Evolutionary conservation across 2,797 vertebrate species (phyloP).

Genomic region (Adelosebastes latens): DNA sequence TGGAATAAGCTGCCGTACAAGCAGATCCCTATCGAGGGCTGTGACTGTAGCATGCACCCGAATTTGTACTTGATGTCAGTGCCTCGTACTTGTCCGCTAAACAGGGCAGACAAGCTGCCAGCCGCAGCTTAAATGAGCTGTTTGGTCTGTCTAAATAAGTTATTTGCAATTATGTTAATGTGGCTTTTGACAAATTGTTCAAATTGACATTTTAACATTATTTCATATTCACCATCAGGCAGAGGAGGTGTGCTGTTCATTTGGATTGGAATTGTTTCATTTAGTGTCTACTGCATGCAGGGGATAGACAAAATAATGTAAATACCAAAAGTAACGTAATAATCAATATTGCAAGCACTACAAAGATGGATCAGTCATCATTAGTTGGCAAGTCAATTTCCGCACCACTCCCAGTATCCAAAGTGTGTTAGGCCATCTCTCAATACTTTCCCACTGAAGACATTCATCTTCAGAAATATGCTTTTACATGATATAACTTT

Average conservation of each 20-base stretch:
- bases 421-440: background rate
- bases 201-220: constrained; percentile 37
- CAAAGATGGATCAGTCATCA: no score
- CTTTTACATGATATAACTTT: no score
- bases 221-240: constrained; percentile 3
- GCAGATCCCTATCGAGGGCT: constrained; percentile 55
- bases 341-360: background rate
- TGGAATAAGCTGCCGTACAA: constrained; percentile 41
- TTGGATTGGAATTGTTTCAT: background rate
- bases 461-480: background rate
- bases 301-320: background rate
- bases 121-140: constrained; percentile 51
- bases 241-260: background rate
- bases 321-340: background rate
- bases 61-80: constrained; percentile 19
- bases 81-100: constrained; percentile 28
- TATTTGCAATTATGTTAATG: constrained; percentile 63
- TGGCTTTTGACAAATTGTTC: constrained; percentile 46
- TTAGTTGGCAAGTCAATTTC: background rate
- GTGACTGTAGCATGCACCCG: background rate
- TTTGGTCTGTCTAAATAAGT: constrained; percentile 58
- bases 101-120: constrained; percentile 57
- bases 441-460: background rate
- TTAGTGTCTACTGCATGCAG: background rate
- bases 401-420: background rate